Evolutionary conservation across 2,888 invertebrate genomes (phyloP).

Genomic region (Malachius bipustulatus): DNA sequence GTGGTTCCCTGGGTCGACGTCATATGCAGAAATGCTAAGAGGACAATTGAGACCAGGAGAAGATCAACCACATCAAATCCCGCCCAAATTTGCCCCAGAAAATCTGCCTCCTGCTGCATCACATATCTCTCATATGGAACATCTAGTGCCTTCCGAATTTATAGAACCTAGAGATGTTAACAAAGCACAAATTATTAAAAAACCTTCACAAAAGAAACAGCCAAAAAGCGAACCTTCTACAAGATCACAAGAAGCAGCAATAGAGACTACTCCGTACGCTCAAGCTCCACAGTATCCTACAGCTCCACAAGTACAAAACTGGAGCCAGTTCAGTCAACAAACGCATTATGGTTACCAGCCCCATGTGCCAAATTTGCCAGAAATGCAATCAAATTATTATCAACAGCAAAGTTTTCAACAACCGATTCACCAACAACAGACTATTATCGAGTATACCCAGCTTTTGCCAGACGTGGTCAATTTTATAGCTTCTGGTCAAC

Average conservation of each 20-base stretch:
- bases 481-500: constrained; percentile 39
- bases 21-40: constrained; percentile 69
- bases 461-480: constrained; percentile 40
- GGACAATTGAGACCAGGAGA: constrained; percentile 34
- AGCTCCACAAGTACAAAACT: constrained; percentile 18
- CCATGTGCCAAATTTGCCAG: constrained; percentile 12
- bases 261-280: background rate
- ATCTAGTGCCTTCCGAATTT: constrained; percentile 6
- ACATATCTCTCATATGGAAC: constrained; percentile 9
- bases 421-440: constrained; percentile 18
- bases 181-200: constrained; percentile 5
- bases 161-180: too few species aligned
- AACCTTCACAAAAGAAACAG: constrained; percentile 4
- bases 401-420: constrained; percentile 16
- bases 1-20: constrained; percentile 61
- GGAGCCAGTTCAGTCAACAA: constrained; percentile 24
- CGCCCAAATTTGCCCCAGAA: constrained; percentile 3
- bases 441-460: constrained; percentile 38
- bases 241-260: background rate
- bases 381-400: constrained; percentile 15
- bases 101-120: constrained; percentile 6
- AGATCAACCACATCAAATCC: constrained; percentile 11
- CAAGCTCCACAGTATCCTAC: constrained; percentile 12
- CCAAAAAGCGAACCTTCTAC: background rate
- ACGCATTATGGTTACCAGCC: constrained; percentile 19